Evolutionary conservation across 2,113 vertebrate genomes (phyloP).

Genomic region (Odontesthes bonariensis): DNA sequence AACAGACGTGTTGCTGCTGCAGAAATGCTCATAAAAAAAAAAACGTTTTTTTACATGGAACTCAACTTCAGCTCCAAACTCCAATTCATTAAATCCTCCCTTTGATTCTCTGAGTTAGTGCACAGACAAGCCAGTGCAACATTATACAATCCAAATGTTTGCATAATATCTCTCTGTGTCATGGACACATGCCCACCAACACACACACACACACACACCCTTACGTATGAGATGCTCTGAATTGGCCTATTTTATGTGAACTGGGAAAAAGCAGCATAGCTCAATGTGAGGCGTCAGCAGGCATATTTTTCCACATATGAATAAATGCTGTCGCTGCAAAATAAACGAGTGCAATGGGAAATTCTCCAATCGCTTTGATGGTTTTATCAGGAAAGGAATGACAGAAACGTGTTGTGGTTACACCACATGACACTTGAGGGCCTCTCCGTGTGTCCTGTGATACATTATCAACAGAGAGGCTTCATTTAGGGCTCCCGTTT

Average conservation of each 20-base stretch:
- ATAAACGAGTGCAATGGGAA: conserved; percentile 12
- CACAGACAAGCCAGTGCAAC: conserved; percentile 32
- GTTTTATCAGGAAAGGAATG: not conserved
- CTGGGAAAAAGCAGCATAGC: conserved; percentile 12
- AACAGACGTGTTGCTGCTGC: conserved; percentile 20
- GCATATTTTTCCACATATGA: conserved; percentile 14
- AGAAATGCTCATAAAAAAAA: conserved; percentile 22
- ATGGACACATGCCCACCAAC: not conserved
- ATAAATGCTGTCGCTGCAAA: conserved; percentile 14
- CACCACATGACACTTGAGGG: conserved; percentile 7
- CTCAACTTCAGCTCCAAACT: conserved; percentile 23
- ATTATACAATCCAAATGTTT: conserved; percentile 32
- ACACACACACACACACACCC: not conserved
- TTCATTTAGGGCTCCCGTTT: conserved; percentile 39
- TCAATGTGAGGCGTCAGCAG: conserved; percentile 7
- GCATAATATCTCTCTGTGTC: conserved; percentile 32
- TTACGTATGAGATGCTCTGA: conserved; percentile 41
- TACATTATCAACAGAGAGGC: conserved; percentile 46
- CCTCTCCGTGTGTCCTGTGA: conserved; percentile 6
- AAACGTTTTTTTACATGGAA: conserved; percentile 5
- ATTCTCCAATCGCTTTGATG: not conserved
- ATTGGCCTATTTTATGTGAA: conserved; percentile 61
- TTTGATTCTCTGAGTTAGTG: conserved; percentile 44
- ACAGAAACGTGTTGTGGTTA: not conserved
- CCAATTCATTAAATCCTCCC: conserved; percentile 21